These are phyloP conservation scores for Capitulum mitella DNA, from an alignment of 2,888 invertebrate genomes.

Conservation along the genomic window DNA sequence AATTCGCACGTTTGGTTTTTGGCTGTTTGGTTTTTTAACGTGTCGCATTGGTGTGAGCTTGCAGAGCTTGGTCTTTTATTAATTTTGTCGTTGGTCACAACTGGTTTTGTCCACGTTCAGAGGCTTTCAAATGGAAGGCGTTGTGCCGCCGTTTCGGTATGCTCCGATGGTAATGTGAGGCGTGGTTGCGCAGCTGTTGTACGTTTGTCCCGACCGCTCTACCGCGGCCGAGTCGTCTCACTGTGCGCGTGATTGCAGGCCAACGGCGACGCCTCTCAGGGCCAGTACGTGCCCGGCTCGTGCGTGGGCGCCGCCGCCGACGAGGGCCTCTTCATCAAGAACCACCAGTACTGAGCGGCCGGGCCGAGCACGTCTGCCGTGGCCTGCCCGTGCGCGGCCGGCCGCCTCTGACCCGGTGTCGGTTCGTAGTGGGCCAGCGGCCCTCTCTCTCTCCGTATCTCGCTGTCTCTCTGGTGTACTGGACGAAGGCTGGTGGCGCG, in stretches of 20 bases:
- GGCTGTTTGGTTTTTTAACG: too few relatives aligned
- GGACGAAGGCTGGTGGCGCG: too few relatives aligned
- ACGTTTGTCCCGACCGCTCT: not conserved
- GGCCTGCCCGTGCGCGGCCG: not conserved
- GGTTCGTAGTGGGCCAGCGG: not conserved
- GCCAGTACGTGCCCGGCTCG: conserved; percentile 84
- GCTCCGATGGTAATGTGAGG: too few relatives aligned
- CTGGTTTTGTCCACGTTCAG: too few relatives aligned
- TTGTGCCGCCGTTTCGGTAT: too few relatives aligned
- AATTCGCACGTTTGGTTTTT: too few relatives aligned
- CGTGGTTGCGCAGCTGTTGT: too few relatives aligned
- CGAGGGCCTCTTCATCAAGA: conserved; percentile 82
- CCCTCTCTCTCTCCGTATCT: not conserved
- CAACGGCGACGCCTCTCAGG: conserved; percentile 82
- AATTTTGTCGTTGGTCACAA: too few relatives aligned
- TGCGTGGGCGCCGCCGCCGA: conserved; percentile 78
- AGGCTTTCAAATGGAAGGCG: too few relatives aligned
- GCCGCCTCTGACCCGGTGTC: not conserved
- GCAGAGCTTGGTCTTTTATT: too few relatives aligned
- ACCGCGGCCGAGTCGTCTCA: too few relatives aligned
- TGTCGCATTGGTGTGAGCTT: too few relatives aligned
- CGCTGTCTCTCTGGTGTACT: not conserved
- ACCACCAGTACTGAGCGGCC: conserved; percentile 82
- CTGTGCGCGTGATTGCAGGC: conserved; percentile 53
- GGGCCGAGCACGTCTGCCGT: not conserved